Evolutionary conservation across 2,113 vertebrate species (phyloP).

Genomic region (Deroptyus accipitrinus): DNA sequence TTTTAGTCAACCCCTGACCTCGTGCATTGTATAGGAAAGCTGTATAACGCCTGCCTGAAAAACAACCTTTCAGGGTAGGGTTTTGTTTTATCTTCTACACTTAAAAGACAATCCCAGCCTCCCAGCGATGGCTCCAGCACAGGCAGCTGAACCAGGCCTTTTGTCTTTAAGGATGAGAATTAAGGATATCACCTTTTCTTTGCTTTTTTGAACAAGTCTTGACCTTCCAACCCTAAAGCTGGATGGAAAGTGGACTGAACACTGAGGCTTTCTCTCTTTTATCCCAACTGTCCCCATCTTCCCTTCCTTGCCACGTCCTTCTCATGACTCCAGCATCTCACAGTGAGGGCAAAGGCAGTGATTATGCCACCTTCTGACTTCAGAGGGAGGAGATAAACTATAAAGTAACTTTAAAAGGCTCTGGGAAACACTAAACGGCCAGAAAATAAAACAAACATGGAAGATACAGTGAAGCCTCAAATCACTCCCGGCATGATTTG

Average conservation of each 20-base stretch:
- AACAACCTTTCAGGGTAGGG: neutral
- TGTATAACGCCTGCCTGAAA: neutral
- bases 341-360: constrained; percentile 62
- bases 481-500: neutral
- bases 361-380: constrained; percentile 61
- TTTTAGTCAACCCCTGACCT: neutral
- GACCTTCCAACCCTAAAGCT: constrained; percentile 32
- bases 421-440: constrained; percentile 51
- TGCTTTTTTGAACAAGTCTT: neutral
- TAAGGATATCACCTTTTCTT: neutral
- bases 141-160: neutral
- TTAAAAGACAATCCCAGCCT: neutral
- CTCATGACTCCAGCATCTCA: constrained; percentile 74
- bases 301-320: constrained; percentile 69
- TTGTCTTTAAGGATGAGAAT: neutral
- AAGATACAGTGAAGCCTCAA: neutral
- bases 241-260: constrained; percentile 48
- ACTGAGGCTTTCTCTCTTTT: constrained; percentile 61
- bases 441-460: constrained; percentile 31
- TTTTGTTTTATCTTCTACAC: neutral
- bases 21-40: neutral
- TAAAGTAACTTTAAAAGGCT: neutral
- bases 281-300: constrained; percentile 81
- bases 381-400: neutral
- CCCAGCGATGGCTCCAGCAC: neutral